phyloP scores from a whole-genome alignment of 2,888 invertebrate species.

The Dexiosoma caninum region DNA sequence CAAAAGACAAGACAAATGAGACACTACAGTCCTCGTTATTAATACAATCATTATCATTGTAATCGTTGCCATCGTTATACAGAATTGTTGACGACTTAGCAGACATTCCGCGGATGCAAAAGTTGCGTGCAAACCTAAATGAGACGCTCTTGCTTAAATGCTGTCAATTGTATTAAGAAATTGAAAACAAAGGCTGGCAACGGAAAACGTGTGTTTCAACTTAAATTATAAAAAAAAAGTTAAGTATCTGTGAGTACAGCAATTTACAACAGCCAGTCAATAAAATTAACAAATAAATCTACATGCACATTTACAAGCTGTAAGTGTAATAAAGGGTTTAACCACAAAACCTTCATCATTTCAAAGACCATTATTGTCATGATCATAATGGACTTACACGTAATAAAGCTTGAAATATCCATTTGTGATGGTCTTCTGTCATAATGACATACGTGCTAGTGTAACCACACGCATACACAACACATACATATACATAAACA shows the following conservation, averaged over 20 bases:
- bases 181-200: too few relatives aligned
- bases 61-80: not conserved
- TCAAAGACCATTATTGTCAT: not conserved
- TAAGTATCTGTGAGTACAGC: too few relatives aligned
- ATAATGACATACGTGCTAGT: constrained; percentile 1
- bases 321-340: not conserved
- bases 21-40: not conserved
- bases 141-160: too few relatives aligned
- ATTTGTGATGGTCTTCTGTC: constrained; percentile 39
- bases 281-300: too few relatives aligned
- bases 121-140: not conserved
- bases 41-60: not conserved
- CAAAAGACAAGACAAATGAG: too few relatives aligned
- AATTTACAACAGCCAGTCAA: too few relatives aligned
- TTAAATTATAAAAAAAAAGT: too few relatives aligned
- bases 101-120: not conserved
- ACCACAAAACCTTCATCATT: not conserved
- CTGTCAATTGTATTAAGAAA: too few relatives aligned
- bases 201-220: too few relatives aligned
- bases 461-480: not conserved
- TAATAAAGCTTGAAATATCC: constrained; percentile 32
- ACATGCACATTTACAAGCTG: not conserved
- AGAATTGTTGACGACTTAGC: not conserved
- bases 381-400: not conserved
- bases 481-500: not conserved